Percentiles rank a stretch among this genome's conserved stretches.
Evolutionary conservation across 2,888 invertebrate genomes (phyloP).

Genomic region (Camponotus fellah): DNA sequence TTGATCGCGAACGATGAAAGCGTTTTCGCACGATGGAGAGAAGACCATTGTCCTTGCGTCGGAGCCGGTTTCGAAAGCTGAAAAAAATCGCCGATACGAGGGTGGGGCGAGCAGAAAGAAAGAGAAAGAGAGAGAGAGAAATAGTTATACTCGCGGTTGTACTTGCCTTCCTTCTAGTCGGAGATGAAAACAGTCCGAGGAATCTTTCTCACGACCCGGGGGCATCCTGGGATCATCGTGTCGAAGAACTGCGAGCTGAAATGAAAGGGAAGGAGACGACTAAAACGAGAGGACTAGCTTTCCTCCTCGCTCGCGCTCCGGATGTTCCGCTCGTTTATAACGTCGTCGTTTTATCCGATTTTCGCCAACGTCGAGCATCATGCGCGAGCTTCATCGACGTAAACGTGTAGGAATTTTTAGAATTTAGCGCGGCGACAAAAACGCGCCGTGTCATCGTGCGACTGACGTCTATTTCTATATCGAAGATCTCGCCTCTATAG

Average conservation of each 20-base stretch:
- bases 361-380: slow-evolving; percentile 1
- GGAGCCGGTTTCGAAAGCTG: slow-evolving; percentile 67
- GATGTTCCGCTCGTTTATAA: slow-evolving; percentile 25
- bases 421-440: neutral
- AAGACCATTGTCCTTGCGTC: slow-evolving; percentile 55
- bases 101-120: slow-evolving; percentile 8
- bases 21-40: slow-evolving; percentile 60
- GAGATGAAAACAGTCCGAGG: slow-evolving; percentile 67
- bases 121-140: slow-evolving; percentile 36
- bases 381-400: neutral
- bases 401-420: slow-evolving; percentile 7
- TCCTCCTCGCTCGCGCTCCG: slow-evolving; percentile 11
- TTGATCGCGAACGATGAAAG: slow-evolving; percentile 45
- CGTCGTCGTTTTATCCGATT: slow-evolving; percentile 30
- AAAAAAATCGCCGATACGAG: slow-evolving; percentile 63
- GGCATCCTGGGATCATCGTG: slow-evolving; percentile 63
- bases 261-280: slow-evolving; percentile 37
- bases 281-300: slow-evolving; percentile 5
- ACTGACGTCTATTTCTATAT: neutral
- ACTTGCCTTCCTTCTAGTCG: slow-evolving; percentile 32
- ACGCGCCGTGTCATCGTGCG: neutral
- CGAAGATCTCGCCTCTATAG: neutral
- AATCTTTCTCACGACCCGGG: slow-evolving; percentile 73
- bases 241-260: slow-evolving; percentile 54
- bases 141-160: slow-evolving; percentile 52